phyloP scores from a whole-genome alignment of 2,797 vertebrate genomes.

The Helarctos malayanus region DNA sequence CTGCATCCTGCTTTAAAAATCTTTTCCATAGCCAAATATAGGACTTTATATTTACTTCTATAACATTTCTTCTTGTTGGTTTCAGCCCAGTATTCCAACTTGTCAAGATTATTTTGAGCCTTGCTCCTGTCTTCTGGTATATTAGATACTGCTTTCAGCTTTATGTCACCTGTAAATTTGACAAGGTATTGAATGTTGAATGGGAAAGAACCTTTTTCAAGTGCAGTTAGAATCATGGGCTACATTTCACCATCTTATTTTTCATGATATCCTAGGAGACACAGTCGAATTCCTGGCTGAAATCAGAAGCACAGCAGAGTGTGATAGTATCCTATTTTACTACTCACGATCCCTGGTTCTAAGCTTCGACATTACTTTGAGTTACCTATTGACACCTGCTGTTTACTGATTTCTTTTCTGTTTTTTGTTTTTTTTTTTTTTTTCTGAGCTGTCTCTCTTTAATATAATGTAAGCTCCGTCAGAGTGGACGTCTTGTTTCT shows the following conservation, averaged over 20 bases:
- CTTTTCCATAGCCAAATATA: background rate
- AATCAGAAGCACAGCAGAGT: background rate
- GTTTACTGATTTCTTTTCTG: conserved; percentile 1
- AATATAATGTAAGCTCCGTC: background rate
- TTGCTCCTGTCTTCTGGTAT: conserved; percentile 10
- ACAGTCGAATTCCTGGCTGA: conserved; percentile 60
- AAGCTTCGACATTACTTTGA: conserved; percentile 16
- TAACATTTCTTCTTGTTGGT: conserved; percentile 8
- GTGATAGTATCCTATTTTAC: background rate
- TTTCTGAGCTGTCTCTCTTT: background rate
- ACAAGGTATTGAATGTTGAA: conserved; percentile 68
- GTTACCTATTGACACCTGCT: background rate
- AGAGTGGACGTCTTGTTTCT: background rate
- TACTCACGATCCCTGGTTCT: background rate
- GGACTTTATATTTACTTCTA: background rate
- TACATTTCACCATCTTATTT: conserved; percentile 47
- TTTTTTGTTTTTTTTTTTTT: background rate
- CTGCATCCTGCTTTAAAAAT: background rate
- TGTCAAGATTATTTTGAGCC: conserved; percentile 72
- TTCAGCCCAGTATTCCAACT: conserved; percentile 25
- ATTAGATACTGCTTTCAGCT: conserved; percentile 45
- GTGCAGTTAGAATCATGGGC: conserved; percentile 67
- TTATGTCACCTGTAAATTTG: conserved; percentile 59
- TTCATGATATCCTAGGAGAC: conserved; percentile 47
- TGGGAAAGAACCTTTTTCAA: conserved; percentile 60